Evolutionary conservation across 2,888 invertebrate species (phyloP).

Genomic region (Ennomos quercinarius): DNA sequence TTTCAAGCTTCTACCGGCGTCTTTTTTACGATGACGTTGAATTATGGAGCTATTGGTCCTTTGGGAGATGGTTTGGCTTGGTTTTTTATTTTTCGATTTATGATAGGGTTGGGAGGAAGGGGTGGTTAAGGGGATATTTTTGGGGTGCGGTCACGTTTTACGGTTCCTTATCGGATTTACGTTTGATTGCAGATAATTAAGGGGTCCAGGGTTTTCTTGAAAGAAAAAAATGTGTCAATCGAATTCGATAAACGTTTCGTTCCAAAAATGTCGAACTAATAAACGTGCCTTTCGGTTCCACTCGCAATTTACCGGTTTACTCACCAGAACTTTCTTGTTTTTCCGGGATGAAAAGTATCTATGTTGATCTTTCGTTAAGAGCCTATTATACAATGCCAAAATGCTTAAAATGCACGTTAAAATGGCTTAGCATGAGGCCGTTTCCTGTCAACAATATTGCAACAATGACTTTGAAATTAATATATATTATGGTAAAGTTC

Average conservation of each 20-base stretch:
- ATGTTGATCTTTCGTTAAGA: too few species aligned
- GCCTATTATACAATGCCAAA: too few species aligned
- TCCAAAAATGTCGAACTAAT: too few species aligned
- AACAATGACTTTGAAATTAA: too few species aligned
- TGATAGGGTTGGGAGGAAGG: slow-evolving; percentile 6
- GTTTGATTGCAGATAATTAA: slow-evolving; percentile 19
- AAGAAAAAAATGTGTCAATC: background rate
- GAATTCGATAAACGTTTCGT: background rate
- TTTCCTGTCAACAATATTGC: too few species aligned
- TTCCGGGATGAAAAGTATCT: too few species aligned
- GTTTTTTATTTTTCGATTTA: slow-evolving; percentile 28
- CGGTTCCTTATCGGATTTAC: slow-evolving; percentile 16
- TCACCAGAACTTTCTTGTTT: too few species aligned
- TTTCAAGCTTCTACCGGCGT: slow-evolving; percentile 18
- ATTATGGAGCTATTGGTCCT: slow-evolving; percentile 22
- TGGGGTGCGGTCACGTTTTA: slow-evolving; percentile 16
- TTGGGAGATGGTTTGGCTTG: slow-evolving; percentile 15
- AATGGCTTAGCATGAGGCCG: too few species aligned
- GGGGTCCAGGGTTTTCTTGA: background rate
- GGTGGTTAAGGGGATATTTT: slow-evolving; percentile 9
- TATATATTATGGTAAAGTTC: too few species aligned
- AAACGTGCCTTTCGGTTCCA: too few species aligned
- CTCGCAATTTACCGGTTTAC: too few species aligned
- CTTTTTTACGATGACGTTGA: slow-evolving; percentile 26
- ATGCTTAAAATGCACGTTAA: too few species aligned